Percentiles rank a stretch among this genome's conserved stretches.
phyloP scores from a whole-genome alignment of 2,797 vertebrate genomes.

The Mergus octosetaceus region DNA sequence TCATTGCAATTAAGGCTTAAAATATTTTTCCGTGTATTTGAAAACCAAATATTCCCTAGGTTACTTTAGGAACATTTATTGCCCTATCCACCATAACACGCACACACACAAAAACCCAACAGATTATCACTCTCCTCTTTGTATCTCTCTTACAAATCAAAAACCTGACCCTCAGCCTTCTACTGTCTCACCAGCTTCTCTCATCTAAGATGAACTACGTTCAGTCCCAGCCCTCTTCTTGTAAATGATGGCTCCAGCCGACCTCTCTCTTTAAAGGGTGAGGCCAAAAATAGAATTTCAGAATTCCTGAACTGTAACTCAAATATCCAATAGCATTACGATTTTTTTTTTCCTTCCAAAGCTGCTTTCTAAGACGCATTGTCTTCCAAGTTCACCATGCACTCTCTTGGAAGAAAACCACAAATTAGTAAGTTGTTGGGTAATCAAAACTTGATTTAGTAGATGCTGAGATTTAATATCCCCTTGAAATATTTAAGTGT shows the following conservation, averaged over 20 bases:
- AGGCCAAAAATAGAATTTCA: background rate
- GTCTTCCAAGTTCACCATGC: background rate
- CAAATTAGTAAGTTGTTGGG: background rate
- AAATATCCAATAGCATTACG: background rate
- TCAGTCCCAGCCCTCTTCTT: background rate
- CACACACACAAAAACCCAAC: background rate
- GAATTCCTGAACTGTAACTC: background rate
- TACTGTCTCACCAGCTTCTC: background rate
- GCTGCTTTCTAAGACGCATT: background rate
- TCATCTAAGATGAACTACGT: background rate
- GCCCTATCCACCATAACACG: background rate
- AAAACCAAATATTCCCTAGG: background rate
- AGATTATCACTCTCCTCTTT: background rate
- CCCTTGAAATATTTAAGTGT: background rate
- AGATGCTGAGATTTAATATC: background rate
- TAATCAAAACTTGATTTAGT: background rate
- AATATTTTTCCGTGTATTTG: background rate
- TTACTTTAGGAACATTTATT: background rate
- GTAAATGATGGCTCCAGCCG: background rate
- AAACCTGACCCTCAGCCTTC: background rate
- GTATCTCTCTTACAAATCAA: background rate
- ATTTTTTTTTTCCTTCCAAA: background rate
- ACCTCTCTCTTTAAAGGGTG: background rate
- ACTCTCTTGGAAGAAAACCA: background rate
- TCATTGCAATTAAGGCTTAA: background rate